Evolutionary conservation across 2,888 invertebrate genomes (phyloP), one percentile per base, ranked within the genome.

Genomic region (Xanthia icteritia): DNA sequence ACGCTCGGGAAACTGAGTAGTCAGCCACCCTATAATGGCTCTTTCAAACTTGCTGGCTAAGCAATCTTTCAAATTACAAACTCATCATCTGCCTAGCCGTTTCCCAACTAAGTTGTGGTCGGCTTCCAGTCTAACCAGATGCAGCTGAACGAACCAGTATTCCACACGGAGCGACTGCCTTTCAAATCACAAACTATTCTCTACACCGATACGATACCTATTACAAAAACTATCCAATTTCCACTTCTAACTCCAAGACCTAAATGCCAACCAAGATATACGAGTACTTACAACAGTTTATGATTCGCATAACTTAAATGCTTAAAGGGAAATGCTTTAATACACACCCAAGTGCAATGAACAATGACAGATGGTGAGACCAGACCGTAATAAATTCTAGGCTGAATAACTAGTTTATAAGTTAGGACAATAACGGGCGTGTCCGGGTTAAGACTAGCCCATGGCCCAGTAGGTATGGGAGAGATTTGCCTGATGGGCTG

Each of bases 351-450:
- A 73, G 27, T 84, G 56, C 73, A 58, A 71, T 82, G 72, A 68
- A 85, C 82, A 83, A 48, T 39, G 83, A 85, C 65, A 73, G 85
- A 82, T 72, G 66, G 76, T 6, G 9, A 39, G 58, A 48, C 77
- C 56, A 63, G 71, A 39, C 51, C n/a, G 42, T 51, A 27, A 83
- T 83, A 73, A 81, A 82, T 85, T 63, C 56, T 56, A 51, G 20
- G 27, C 15, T 85, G 73, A 83, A 76, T 83, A 81, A 67, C 76
- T 76, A 51, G 83, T 70, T 81, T 73, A 83, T 71, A 83, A 82
- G 61, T 85, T 60, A 56, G 56, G 56, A 82, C 81, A 84, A 72
- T 76, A 69, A 65, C 36, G 54, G 83, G 45, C 64, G 73, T 73
- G 76, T 45, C 73, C 56, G 39, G 54, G 13, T 17, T 39, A 23